These are phyloP conservation scores for Astur gentilis DNA, from an alignment of 2,113 vertebrate species.

Conservation along the genomic window DNA sequence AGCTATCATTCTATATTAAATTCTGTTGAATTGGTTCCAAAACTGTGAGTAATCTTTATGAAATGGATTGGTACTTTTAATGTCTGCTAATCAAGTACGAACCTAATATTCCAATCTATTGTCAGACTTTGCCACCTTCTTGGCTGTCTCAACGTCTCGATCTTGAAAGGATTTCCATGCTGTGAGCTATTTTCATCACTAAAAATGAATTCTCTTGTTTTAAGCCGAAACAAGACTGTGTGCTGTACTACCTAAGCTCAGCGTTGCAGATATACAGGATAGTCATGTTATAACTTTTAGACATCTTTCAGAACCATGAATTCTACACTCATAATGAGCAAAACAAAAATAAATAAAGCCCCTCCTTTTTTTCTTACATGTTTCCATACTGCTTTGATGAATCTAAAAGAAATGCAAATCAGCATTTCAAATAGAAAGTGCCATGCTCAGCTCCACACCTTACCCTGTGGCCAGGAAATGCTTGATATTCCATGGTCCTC, in stretches of 20 bases:
- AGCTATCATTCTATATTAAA: not conserved
- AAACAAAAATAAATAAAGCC: not conserved
- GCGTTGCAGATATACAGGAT: not conserved
- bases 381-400: not conserved
- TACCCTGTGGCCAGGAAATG: not conserved
- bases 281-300: not conserved
- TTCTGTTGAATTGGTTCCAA: not conserved
- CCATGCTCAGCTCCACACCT: not conserved
- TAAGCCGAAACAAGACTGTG: not conserved
- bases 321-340: not conserved
- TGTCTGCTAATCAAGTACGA: not conserved
- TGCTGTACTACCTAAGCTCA: not conserved
- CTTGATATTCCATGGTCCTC: not conserved
- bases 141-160: not conserved
- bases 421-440: not conserved
- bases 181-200: not conserved
- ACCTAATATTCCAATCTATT: not conserved
- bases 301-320: not conserved
- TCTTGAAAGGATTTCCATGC: not conserved
- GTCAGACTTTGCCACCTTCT: not conserved
- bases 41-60: not conserved
- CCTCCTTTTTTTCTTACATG: not conserved
- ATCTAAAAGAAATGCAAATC: constrained; percentile 1
- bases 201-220: not conserved
- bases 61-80: not conserved